Evolutionary conservation across 2,113 vertebrate species (phyloP).

Genomic region (Amblyopsis rosae): DNA sequence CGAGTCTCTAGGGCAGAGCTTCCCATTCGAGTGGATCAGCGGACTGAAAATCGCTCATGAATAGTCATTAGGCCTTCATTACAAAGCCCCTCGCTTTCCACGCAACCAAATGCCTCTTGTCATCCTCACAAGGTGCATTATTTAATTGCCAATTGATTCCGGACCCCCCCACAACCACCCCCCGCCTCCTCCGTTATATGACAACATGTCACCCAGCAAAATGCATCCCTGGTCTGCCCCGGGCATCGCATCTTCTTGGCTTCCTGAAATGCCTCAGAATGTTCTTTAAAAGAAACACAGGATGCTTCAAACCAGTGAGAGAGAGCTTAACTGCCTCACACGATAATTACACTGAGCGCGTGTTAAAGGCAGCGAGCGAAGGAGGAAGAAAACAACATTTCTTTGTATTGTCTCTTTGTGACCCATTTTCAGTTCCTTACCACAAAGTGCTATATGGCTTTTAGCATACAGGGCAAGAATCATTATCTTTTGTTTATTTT

Average conservation of each 20-base stretch:
- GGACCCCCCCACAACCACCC: constrained; percentile 27
- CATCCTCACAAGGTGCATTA: constrained; percentile 99
- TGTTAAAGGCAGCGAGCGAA: constrained; percentile 24
- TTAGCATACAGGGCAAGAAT: constrained; percentile 25
- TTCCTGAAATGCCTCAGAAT: constrained; percentile 76
- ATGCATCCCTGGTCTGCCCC: constrained; percentile 87
- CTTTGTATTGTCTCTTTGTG: constrained; percentile 67
- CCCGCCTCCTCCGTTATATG: constrained; percentile 77
- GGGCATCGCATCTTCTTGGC: constrained; percentile 85
- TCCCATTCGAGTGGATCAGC: constrained; percentile 99
- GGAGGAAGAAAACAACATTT: constrained; percentile 10
- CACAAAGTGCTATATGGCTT: constrained; percentile 4
- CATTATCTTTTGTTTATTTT: background rate
- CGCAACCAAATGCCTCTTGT: constrained; percentile 98
- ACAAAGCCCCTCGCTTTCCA: constrained; percentile 93
- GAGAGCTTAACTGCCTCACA: constrained; percentile 59
- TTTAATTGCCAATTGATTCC: constrained; percentile 99
- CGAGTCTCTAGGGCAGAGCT: constrained; percentile 98
- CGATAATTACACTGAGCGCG: constrained; percentile 69
- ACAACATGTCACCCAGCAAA: constrained; percentile 98
- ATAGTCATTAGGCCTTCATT: constrained; percentile 99
- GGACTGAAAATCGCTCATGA: constrained; percentile 99
- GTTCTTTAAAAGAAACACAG: constrained; percentile 55
- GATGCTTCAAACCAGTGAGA: constrained; percentile 40
- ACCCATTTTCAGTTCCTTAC: constrained; percentile 51